Evolutionary conservation across 2,113 vertebrate genomes (phyloP).

Genomic region (Paraplagusia blochii): DNA sequence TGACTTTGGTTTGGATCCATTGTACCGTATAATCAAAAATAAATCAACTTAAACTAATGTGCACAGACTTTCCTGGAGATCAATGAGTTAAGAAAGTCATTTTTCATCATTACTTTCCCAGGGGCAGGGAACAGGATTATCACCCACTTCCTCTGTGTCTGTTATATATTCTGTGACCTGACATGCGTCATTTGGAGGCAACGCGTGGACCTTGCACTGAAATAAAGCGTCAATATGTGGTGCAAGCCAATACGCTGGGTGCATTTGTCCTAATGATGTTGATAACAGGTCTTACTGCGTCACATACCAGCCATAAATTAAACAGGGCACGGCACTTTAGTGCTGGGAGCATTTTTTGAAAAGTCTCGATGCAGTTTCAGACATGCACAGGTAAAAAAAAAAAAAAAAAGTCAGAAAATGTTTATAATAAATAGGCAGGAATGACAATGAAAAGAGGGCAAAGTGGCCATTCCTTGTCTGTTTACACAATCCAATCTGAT

Average conservation of each 20-base stretch:
- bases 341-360: background rate
- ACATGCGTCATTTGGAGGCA: background rate
- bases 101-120: background rate
- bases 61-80: too few relatives aligned
- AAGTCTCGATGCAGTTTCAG: background rate
- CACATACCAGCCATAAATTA: slow-evolving; percentile 7
- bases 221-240: slow-evolving; percentile 31
- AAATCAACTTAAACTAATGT: too few relatives aligned
- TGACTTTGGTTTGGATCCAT: too few relatives aligned
- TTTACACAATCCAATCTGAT: slow-evolving; percentile 5
- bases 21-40: too few relatives aligned
- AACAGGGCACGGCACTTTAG: background rate
- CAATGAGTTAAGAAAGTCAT: too few relatives aligned
- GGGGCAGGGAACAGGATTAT: background rate
- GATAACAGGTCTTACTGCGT: slow-evolving; percentile 32
- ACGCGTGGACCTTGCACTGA: slow-evolving; percentile 39
- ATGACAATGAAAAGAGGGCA: background rate
- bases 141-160: background rate
- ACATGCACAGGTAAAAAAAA: background rate
- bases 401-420: slow-evolving; percentile 1
- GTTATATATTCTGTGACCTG: slow-evolving; percentile 18
- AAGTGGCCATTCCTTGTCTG: background rate
- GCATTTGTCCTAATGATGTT: slow-evolving; percentile 21
- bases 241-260: slow-evolving; percentile 39
- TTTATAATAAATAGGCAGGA: background rate